phyloP scores from a whole-genome alignment of 2,797 vertebrate species.

The Synaphobranchus kaupii region DNA sequence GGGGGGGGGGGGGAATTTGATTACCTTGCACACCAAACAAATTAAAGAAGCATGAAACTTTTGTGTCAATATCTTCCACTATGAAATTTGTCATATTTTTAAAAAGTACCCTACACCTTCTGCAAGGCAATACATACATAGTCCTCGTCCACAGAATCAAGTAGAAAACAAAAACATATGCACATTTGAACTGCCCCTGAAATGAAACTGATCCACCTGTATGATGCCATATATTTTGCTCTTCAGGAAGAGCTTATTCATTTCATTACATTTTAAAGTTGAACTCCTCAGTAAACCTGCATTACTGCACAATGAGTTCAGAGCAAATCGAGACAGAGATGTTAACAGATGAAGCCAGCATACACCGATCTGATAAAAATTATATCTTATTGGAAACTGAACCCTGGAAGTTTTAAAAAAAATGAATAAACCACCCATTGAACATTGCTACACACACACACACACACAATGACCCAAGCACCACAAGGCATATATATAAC shows the following conservation, averaged over 20 bases:
- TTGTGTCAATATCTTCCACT: no score
- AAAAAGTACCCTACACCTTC: neutral
- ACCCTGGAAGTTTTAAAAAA: neutral
- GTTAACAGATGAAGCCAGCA: neutral
- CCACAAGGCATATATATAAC: neutral
- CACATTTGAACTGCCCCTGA: neutral
- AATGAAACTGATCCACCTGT: no score
- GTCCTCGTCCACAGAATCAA: neutral
- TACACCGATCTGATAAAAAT: neutral
- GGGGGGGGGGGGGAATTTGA: no score
- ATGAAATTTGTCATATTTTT: neutral
- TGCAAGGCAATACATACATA: neutral
- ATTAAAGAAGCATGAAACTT: no score
- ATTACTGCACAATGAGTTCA: neutral
- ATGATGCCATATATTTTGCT: neutral
- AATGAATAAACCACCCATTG: neutral
- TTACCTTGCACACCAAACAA: no score
- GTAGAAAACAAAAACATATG: neutral
- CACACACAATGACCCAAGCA: neutral
- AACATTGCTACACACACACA: neutral
- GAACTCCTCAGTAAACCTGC: neutral
- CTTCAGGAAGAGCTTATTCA: neutral
- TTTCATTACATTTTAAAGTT: neutral
- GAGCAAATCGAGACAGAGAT: neutral
- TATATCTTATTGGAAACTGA: slow-evolving; percentile 3